Evolutionary conservation across 2,888 invertebrate species (phyloP), one percentile per base, ranked within the genome.

Genomic region (Endotricha flammealis): DNA sequence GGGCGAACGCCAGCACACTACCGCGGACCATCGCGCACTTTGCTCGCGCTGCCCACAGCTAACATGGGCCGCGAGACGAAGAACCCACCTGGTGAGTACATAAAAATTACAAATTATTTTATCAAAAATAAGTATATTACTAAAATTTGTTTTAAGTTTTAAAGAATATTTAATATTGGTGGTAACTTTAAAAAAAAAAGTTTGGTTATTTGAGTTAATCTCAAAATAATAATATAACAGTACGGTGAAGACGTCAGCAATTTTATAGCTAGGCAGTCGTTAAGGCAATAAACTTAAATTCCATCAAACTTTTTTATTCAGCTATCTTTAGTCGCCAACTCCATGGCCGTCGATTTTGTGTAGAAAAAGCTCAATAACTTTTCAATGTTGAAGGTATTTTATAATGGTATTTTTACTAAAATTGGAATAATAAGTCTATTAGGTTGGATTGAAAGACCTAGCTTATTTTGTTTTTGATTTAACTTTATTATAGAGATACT

Each of bases 1-100:
- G 86, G 86, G 41, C 76, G 56, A 49, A 68, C 81, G 53, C 80
- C 82, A 36, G 79, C 80, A 39, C 64, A 77, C 62, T 86, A 85
- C 70, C 80, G 81, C 55, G 69, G 72, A 24, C 50, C 52, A 31
- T 66, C 66, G 57, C 72, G 76, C 64, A 67, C 74, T 64, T 58
- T 60, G 40, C 81, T 81, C 54, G 59, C 66, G 53, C 67, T 85
- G 47, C 83, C 85, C 42, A 51, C 47, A 9, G 38, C 52, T 28
- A 62, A 61, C 70, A 77, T 77, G 78, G 60, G 79, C 53, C 61
- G 60, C 32, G 68, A 71, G 41, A 68, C 52, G 34, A 58, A 59
- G 39, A 67, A 66, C 57, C 64, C 72, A 33, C 68, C 75, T 48
- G 80, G 82, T 81, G 25, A 70, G 77, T 67, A 29, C 2, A 5